Base-by-base conservation (phyloP, 2,113 vertebrate genomes). In the Semnornis frantzii region DNA sequence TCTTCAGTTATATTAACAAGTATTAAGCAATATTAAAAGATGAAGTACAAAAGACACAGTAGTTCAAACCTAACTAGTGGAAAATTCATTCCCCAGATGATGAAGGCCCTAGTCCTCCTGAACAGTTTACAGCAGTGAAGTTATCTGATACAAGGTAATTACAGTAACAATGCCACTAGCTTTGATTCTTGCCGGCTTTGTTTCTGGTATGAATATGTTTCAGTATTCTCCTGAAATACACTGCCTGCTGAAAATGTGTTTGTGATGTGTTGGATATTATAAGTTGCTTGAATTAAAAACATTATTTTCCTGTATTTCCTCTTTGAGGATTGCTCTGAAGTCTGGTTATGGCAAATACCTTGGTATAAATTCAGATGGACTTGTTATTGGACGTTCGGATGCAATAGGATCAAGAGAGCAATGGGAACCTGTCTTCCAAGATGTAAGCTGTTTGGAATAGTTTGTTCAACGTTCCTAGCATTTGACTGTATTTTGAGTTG, bases 341-440 rank as follows among this genome's bases (percentile, higher is more conserved):
- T 99, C 99, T 80, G 99, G 99, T 76, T 99, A 99, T 58, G 99
- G 99, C 44, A 99, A 99, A 92, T 99, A 99, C 65, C 97, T 99
- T 60, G 99, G 99, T 27, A 98, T 99, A 96, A 99, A 98, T 97
- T 98, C 99, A 8, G 99, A 99, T 1, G 98, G 98, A n/a, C 95
- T 99, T 78, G 98, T 99, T 60, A 94, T 99, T 81, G 99, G 99
- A 6, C 98, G 99, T 90, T 98, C 99, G 0, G 99, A 99, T 95
- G 99, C 99, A 28, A 99, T 99, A 46, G 99, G 99, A 39, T 96
- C 99, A 69, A 98, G 99, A 93, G 99, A 99, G 93, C 99, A 99
- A 42, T 99, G 99, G 99, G 99, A 99, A 73, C 98, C 99, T 1
- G 98, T 99, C 63, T 99, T 99, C 95, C 98, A 99, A 96, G 98